These are phyloP conservation scores for Mus spicilegus DNA, from an alignment of 2,113 vertebrate species.

Conservation along the genomic window DNA sequence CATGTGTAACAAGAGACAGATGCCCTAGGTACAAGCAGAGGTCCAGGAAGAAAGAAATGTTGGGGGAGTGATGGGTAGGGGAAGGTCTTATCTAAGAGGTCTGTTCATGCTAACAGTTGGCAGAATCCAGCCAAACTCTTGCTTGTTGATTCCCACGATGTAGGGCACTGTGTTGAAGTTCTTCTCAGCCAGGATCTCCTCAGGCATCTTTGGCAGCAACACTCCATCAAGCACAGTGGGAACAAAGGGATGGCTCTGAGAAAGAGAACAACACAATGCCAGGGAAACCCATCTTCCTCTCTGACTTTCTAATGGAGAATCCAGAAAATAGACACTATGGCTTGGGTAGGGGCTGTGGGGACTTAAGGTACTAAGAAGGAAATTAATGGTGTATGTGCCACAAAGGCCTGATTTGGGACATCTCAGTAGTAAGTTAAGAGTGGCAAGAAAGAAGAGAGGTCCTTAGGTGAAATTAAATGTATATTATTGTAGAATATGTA, in stretches of 20 bases:
- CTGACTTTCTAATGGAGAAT: accelerated
- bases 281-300: accelerated
- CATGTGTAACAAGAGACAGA: background rate
- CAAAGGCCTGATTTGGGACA: background rate
- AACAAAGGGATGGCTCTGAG: background rate
- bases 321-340: accelerated
- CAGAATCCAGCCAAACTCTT: slow-evolving; percentile 14
- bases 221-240: slow-evolving; percentile 16
- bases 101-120: background rate
- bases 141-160: slow-evolving; percentile 7
- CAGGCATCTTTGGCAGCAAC: background rate
- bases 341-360: accelerated
- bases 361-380: background rate
- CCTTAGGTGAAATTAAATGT: background rate
- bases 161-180: background rate
- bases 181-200: background rate
- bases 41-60: background rate
- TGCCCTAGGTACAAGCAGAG: background rate
- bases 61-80: background rate
- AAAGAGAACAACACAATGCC: background rate
- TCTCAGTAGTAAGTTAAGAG: background rate
- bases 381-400: background rate
- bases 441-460: too few relatives aligned
- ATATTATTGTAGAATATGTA: background rate
- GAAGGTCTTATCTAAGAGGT: background rate